Evolutionary conservation across 2,888 invertebrate species (phyloP), one percentile per base, ranked within the genome.

Genomic region (Noctua janthe): DNA sequence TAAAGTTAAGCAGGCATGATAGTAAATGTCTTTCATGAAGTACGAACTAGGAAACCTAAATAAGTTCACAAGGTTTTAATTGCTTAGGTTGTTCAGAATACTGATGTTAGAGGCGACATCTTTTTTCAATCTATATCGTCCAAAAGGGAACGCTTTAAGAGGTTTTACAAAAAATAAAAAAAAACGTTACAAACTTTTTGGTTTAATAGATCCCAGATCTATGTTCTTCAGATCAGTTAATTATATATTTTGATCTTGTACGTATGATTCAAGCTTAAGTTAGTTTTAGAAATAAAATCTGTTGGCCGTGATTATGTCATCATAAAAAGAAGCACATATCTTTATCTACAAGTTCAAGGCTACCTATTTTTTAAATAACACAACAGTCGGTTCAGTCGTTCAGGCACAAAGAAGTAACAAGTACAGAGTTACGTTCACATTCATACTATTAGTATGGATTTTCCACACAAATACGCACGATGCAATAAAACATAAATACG

Each of bases 1-100:
- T 15, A 3, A 56, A 67, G 29, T 74, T 54, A 74, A 71, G 43
- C 11, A 66, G 59, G 69, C 56, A 13, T 49, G 49, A 39, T 15
- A 2, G 35, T 62, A 23, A 82, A 70, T 82, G 23, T 59, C 8
- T 70, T 70, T 69, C 43, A 47, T 51, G 10, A 10, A 47, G 56
- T 71, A 66, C 10, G 8, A 20, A 59, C 39, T 43, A 59, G 35
- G 66, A 76, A 76, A 17, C 59, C 51, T n/a, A 35, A 20, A 13
- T 51, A 66, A 51, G 43, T 59, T 3, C 0, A 15, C 0, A 11
- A 47, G 1, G 17, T 39, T 67, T n/a, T 0, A 17, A 56, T 39
- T 70, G 17, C 59, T 54, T 11, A 4, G 20, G 35, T 4, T 59
- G 35, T 20, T 35, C n/a, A 43, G 35, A 35, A 74, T 29, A n/a